These are phyloP conservation scores for Rugalucina vietnamica DNA, from an alignment of 2,888 invertebrate species.

Conservation along the genomic window DNA sequence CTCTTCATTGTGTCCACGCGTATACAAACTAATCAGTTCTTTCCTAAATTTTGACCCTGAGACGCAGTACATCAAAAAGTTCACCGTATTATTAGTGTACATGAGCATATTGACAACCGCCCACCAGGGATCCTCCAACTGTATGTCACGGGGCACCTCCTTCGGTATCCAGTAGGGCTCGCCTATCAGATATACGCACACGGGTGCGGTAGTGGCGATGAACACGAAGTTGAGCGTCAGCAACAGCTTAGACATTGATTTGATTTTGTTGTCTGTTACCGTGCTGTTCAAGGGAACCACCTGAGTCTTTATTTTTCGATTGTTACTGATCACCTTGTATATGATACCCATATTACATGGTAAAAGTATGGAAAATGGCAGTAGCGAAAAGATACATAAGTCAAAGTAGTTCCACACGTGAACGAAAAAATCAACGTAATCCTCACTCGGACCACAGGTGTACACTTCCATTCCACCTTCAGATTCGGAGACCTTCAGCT, in stretches of 20 bases:
- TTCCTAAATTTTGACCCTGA: constrained; percentile 66
- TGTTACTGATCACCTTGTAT: constrained; percentile 41
- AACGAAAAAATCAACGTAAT: constrained; percentile 51
- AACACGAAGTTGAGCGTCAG: constrained; percentile 61
- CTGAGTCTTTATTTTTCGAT: constrained; percentile 4
- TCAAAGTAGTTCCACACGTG: constrained; percentile 70
- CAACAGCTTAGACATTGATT: constrained; percentile 64
- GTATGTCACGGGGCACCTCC: background rate
- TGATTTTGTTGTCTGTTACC: constrained; percentile 8
- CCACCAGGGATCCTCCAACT: constrained; percentile 30
- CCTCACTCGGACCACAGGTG: constrained; percentile 44
- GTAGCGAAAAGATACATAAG: constrained; percentile 59
- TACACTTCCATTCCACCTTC: constrained; percentile 6
- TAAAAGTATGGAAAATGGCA: constrained; percentile 66
- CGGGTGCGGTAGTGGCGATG: constrained; percentile 60
- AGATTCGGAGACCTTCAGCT: constrained; percentile 2
- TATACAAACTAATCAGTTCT: constrained; percentile 40
- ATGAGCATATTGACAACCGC: constrained; percentile 62
- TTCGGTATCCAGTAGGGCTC: constrained; percentile 28
- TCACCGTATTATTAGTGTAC: constrained; percentile 68
- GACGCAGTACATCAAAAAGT: constrained; percentile 68
- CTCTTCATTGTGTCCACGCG: too few relatives aligned
- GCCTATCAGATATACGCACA: constrained; percentile 56
- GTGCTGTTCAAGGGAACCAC: background rate
- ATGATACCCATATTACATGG: constrained; percentile 67